Percentiles rank a stretch among this genome's conserved stretches.
phyloP scores from a whole-genome alignment of 2,113 vertebrate species.

The Ptyas mucosa region DNA sequence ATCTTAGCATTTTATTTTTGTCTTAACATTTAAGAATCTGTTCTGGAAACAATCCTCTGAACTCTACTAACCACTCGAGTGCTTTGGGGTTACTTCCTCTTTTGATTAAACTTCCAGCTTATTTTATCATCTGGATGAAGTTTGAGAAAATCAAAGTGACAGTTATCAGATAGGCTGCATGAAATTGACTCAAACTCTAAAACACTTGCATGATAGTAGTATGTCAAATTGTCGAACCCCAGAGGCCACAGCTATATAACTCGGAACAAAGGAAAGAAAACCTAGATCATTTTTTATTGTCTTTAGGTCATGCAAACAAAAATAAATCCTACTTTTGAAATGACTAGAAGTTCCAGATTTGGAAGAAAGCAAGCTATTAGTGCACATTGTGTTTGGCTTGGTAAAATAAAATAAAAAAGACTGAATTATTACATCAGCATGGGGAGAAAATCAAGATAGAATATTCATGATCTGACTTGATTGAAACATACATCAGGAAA shows the following conservation, averaged over 20 bases:
- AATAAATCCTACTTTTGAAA: neutral
- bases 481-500: neutral
- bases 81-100: neutral
- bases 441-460: neutral
- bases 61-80: neutral
- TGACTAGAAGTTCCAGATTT: neutral
- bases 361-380: neutral
- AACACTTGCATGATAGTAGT: neutral
- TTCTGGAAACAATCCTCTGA: neutral
- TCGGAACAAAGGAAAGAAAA: neutral
- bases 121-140: neutral
- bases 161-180: neutral
- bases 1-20: neutral
- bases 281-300: neutral
- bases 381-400: neutral
- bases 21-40: neutral
- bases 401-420: neutral
- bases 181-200: neutral
- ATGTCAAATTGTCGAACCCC: neutral
- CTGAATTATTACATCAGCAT: neutral
- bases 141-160: neutral
- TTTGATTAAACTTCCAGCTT: neutral
- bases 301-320: neutral
- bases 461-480: neutral
- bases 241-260: neutral